These are phyloP conservation scores for Periphyllus acericola DNA, from an alignment of 2,888 invertebrate genomes.

Conservation along the genomic window DNA sequence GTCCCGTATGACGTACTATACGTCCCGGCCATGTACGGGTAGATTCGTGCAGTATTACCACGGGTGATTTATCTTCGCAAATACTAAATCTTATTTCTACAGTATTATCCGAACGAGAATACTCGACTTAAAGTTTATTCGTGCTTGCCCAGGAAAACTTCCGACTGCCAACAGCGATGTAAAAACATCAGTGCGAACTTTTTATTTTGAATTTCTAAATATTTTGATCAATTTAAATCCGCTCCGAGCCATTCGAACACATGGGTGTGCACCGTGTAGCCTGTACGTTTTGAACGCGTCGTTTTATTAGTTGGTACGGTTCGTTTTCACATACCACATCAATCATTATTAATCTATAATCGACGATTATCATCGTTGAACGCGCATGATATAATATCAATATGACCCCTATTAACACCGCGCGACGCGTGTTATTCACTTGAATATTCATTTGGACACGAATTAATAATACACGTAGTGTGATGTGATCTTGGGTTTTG, in stretches of 20 bases:
- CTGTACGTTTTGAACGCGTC: neutral
- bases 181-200: neutral
- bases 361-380: neutral
- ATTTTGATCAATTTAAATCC: neutral
- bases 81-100: neutral
- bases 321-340: neutral
- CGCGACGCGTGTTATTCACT: no score
- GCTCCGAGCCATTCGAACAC: neutral
- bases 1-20: neutral
- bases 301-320: neutral
- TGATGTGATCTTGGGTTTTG: no score
- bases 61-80: neutral
- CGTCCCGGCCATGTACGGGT: no score
- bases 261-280: neutral
- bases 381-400: neutral
- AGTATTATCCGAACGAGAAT: neutral
- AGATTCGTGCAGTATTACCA: neutral
- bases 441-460: no score
- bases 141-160: neutral
- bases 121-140: neutral
- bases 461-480: no score
- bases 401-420: no score
- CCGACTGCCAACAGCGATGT: neutral
- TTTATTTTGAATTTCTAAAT: neutral
- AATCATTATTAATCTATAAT: neutral